These are phyloP conservation scores for Malurus cyaneus DNA, from an alignment of 2,113 vertebrate species.

Conservation along the genomic window DNA sequence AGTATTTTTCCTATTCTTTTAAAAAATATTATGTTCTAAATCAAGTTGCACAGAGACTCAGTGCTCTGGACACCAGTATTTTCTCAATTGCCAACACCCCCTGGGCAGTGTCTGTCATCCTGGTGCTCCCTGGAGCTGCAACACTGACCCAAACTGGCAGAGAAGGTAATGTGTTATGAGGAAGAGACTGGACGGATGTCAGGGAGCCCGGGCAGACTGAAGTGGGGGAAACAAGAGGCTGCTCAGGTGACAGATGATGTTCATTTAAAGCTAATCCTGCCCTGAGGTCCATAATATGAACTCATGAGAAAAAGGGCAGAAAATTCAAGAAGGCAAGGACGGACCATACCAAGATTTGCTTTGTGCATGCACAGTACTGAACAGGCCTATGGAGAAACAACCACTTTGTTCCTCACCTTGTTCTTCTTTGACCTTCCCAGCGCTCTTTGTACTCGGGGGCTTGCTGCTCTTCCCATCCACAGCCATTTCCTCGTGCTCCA, in stretches of 20 bases:
- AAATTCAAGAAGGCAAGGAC: background rate
- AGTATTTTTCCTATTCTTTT: background rate
- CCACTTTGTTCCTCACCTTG: constrained; percentile 74
- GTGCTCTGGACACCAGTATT: background rate
- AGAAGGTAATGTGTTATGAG: background rate
- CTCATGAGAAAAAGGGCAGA: background rate
- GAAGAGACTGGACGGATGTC: background rate
- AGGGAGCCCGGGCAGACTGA: background rate
- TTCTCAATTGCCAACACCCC: background rate
- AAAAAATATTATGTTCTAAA: background rate
- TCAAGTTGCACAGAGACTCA: background rate
- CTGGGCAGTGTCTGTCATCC: background rate
- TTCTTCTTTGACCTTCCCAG: constrained; percentile 85
- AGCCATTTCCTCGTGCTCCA: constrained; percentile 68
- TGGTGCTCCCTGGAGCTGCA: background rate
- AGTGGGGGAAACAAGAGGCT: background rate
- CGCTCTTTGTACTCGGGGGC: constrained; percentile 78
- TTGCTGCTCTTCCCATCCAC: constrained; percentile 79
- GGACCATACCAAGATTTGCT: background rate
- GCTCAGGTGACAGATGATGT: background rate
- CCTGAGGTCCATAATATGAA: background rate
- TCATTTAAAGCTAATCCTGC: background rate
- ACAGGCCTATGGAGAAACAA: background rate
- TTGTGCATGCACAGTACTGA: background rate
- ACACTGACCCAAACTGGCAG: background rate